These are phyloP conservation scores for Callyntrura guangdongensis DNA, from an alignment of 2,888 invertebrate genomes.

Conservation along the genomic window DNA sequence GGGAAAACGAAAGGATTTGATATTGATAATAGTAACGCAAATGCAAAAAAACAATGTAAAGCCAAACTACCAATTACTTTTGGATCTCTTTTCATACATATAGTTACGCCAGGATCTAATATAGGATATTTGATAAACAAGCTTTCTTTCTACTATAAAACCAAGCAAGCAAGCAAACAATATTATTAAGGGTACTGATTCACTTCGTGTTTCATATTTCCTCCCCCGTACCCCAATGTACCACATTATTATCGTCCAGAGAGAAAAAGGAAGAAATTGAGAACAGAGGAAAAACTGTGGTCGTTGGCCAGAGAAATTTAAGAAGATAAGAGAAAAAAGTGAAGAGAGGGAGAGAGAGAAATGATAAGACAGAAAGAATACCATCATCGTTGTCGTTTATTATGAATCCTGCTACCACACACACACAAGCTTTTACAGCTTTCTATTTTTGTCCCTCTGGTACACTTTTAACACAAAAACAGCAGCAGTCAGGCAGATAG, in stretches of 20 bases:
- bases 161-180: too few relatives aligned
- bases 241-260: conserved; percentile 50
- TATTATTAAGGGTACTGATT: too few relatives aligned
- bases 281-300: not conserved
- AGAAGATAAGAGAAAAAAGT: conserved; percentile 30
- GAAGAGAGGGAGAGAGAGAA: conserved; percentile 7
- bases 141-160: too few relatives aligned
- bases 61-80: too few relatives aligned
- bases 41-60: too few relatives aligned
- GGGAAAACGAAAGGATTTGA: too few relatives aligned
- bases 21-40: too few relatives aligned
- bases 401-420: conserved; percentile 22
- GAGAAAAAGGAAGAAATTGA: conserved; percentile 7
- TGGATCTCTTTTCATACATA: too few relatives aligned
- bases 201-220: too few relatives aligned
- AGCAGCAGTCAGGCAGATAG: not conserved
- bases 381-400: conserved; percentile 8
- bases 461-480: conserved; percentile 35
- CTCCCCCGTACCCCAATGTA: not conserved
- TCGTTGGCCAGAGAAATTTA: not conserved
- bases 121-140: too few relatives aligned
- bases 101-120: too few relatives aligned
- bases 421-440: conserved; percentile 32
- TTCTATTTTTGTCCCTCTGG: conserved; percentile 45
- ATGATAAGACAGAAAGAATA: conserved; percentile 47